Evolutionary conservation across 1,140 invertebrate genomes (phyloP).

Genomic region (Zaprionus tsacasi): DNA sequence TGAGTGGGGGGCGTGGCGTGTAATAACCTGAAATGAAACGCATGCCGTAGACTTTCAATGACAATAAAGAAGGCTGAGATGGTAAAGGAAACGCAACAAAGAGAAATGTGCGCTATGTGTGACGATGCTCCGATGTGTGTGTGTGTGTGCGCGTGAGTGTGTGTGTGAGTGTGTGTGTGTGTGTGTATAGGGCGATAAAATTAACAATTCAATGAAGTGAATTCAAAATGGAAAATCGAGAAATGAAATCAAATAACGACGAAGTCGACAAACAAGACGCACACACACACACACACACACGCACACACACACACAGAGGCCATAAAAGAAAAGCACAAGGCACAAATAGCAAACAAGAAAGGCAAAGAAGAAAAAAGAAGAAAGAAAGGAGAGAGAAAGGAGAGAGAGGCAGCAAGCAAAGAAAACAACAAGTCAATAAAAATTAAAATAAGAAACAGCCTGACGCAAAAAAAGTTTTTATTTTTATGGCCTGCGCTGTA

Average conservation of each 20-base stretch:
- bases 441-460: slow-evolving; percentile 69
- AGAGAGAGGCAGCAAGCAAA: neutral
- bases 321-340: slow-evolving; percentile 55
- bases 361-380: neutral
- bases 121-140: neutral
- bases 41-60: slow-evolving; percentile 56
- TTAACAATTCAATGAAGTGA: slow-evolving; percentile 81
- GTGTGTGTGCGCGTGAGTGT: slow-evolving; percentile 18
- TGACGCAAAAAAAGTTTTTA: slow-evolving; percentile 53
- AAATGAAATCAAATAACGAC: slow-evolving; percentile 65
- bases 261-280: slow-evolving; percentile 28
- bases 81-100: slow-evolving; percentile 22
- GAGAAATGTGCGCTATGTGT: slow-evolving; percentile 18
- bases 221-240: slow-evolving; percentile 76
- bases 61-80: slow-evolving; percentile 61
- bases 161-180: slow-evolving; percentile 11
- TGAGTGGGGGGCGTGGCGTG: slow-evolving; percentile 21
- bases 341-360: slow-evolving; percentile 25
- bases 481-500: slow-evolving; percentile 57
- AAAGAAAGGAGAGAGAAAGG: slow-evolving; percentile 16
- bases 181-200: slow-evolving; percentile 59
- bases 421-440: slow-evolving; percentile 64
- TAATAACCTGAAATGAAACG: slow-evolving; percentile 73
- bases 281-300: slow-evolving; percentile 26
- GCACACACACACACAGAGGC: slow-evolving; percentile 37